A percentile compares a stretch with the other conserved stretches of the same genome.
phyloP scores from a whole-genome alignment of 35 echinoderm and acorn worm species.

The Acanthaster planci region DNA sequence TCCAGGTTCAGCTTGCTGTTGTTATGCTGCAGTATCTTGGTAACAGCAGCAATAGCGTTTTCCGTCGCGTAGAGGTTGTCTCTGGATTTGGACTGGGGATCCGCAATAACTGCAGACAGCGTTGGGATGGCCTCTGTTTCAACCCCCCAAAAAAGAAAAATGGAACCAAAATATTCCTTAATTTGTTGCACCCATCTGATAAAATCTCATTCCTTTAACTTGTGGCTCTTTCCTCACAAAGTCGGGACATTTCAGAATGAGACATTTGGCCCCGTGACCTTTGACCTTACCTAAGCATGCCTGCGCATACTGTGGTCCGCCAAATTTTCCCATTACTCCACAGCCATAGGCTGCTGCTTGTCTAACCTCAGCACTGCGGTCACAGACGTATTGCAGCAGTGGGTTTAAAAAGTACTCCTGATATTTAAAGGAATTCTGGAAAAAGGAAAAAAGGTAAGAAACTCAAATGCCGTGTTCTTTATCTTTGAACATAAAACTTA shows the following conservation, averaged over 20 bases:
- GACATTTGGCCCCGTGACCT: no score
- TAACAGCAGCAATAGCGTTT: conserved; percentile 90
- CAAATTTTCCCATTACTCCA: conserved; percentile 81
- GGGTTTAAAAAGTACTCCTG: conserved; percentile 82
- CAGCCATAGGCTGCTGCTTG: conserved; percentile 87
- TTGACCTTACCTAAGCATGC: conserved; percentile 71
- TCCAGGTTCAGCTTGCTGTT: conserved; percentile 72
- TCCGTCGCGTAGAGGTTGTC: conserved; percentile 96
- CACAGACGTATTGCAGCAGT: conserved; percentile 61
- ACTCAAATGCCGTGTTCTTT: not conserved
- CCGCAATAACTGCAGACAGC: conserved; percentile 55
- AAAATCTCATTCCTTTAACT: no score
- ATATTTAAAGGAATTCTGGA: conserved; percentile 79
- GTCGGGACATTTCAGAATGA: no score
- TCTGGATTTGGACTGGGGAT: conserved; percentile 54
- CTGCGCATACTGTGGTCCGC: conserved; percentile 68
- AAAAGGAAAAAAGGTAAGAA: not conserved
- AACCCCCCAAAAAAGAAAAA: conserved; percentile 17
- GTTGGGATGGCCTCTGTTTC: conserved; percentile 78
- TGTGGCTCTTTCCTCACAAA: no score
- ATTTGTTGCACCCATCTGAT: no score
- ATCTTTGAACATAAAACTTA: no score
- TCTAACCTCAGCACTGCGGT: conserved; percentile 74
- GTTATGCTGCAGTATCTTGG: conserved; percentile 85
- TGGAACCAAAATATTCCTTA: no score